A percentile compares a stretch with the other conserved stretches of the same genome.
Evolutionary conservation across 1,140 invertebrate genomes (phyloP).

Genomic region (Phymorhynchus buccinoides): DNA sequence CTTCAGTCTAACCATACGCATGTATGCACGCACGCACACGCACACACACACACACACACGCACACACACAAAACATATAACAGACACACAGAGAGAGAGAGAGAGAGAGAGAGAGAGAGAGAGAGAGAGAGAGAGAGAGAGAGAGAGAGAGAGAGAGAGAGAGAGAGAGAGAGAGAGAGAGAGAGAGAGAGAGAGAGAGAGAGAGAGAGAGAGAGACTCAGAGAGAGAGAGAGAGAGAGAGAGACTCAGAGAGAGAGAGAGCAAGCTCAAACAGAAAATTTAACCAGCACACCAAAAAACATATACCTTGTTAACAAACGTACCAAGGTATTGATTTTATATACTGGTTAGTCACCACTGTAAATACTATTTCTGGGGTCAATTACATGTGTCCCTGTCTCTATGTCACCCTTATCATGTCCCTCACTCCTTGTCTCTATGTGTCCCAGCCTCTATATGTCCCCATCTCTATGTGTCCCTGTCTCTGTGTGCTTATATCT

Average conservation of each 20-base stretch:
- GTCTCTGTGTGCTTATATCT: too few species aligned
- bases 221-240: not conserved
- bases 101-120: not conserved
- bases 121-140: not conserved
- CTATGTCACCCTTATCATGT: too few species aligned
- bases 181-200: conserved; percentile 37
- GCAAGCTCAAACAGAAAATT: not conserved
- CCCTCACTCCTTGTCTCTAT: too few species aligned
- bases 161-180: conserved; percentile 25
- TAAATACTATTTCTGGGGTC: too few species aligned
- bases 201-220: conserved; percentile 9
- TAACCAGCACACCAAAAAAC: too few species aligned
- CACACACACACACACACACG: conserved; percentile 7
- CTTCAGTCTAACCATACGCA: not conserved
- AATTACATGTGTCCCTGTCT: too few species aligned
- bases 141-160: conserved; percentile 39
- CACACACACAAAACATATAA: not conserved
- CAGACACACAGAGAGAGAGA: not conserved
- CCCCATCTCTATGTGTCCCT: too few species aligned
- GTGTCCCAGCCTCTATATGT: too few species aligned
- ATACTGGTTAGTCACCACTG: too few species aligned
- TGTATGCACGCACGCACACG: not conserved
- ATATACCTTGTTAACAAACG: too few species aligned
- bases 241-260: conserved; percentile 25
- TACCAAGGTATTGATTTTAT: too few species aligned